Percentiles rank a stretch among this genome's conserved stretches.
Evolutionary conservation across 2,888 invertebrate genomes (phyloP).

Genomic region (Aporophyla lueneburgensis): DNA sequence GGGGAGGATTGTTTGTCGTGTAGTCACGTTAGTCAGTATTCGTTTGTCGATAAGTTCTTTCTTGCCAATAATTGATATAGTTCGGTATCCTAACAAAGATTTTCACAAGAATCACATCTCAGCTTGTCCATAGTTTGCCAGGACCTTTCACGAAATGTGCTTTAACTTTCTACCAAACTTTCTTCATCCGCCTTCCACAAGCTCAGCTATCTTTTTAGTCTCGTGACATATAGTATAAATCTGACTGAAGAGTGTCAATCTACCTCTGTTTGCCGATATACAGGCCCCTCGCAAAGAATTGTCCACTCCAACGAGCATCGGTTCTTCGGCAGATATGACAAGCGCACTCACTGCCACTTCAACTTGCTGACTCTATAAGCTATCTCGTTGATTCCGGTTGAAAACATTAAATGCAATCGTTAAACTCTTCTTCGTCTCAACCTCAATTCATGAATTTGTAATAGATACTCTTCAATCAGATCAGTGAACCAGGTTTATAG

Average conservation of each 20-base stretch:
- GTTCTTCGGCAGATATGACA: conserved; percentile 40
- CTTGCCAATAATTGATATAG: background rate
- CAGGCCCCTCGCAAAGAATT: conserved; percentile 32
- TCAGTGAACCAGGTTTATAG: conserved; percentile 69
- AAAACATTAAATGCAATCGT: conserved; percentile 30
- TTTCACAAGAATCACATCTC: background rate
- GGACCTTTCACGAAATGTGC: background rate
- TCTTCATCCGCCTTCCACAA: background rate
- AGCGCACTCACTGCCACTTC: conserved; percentile 29
- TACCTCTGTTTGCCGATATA: conserved; percentile 29
- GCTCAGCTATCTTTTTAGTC: background rate
- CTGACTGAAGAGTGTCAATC: conserved; percentile 1
- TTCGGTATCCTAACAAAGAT: background rate
- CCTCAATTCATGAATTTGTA: conserved; percentile 7
- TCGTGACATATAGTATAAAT: conserved; percentile 9
- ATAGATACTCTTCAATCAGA: conserved; percentile 22
- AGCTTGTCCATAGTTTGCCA: background rate
- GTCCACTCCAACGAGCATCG: conserved; percentile 14
- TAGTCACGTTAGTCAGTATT: conserved; percentile 9
- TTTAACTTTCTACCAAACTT: background rate
- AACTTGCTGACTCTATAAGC: conserved; percentile 23
- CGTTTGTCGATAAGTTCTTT: background rate
- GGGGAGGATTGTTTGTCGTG: conserved; percentile 21
- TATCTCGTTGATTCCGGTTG: conserved; percentile 3
- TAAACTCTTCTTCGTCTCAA: conserved; percentile 4